Percentiles rank a stretch among this genome's conserved stretches.
Conservation (phyloP, 1,140 invertebrate species). For the Muscidifurax raptorellus region DNA sequence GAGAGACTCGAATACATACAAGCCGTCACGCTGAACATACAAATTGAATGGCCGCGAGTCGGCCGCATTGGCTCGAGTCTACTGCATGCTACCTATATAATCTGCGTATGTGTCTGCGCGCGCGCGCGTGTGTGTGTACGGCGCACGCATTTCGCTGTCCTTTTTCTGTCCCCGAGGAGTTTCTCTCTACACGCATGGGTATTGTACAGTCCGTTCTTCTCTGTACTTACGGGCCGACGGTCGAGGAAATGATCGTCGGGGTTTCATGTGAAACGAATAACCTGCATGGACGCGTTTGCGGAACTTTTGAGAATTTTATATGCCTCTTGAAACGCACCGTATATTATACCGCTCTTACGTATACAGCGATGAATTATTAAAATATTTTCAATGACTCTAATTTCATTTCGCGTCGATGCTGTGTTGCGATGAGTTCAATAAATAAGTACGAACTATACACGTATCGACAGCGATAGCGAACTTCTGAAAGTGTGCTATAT, state of each 20-base stretch:
- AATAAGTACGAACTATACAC: too few species aligned
- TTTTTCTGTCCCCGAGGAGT: conserved; percentile 43
- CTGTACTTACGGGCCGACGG: conserved; percentile 27
- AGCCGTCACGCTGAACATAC: conserved; percentile 24
- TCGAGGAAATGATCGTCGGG: background rate
- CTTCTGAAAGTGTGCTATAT: background rate
- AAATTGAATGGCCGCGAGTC: conserved; percentile 31
- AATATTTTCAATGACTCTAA: background rate
- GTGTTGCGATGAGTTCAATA: too few species aligned
- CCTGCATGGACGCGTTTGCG: background rate
- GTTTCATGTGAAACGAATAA: conserved; percentile 4
- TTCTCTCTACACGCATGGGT: background rate
- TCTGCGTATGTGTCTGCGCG: background rate
- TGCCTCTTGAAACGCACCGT: background rate
- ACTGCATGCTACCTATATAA: background rate
- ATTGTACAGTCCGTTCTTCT: background rate
- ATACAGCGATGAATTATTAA: background rate
- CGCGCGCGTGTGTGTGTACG: too few species aligned
- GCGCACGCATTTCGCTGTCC: background rate
- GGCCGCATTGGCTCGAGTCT: background rate
- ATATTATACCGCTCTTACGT: background rate
- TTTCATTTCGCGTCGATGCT: background rate
- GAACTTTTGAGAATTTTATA: background rate
- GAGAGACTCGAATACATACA: background rate
- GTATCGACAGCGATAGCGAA: too few species aligned